These are phyloP conservation scores for Campopleginae sp. DNA, from an alignment of 2,888 invertebrate species.

Conservation along the genomic window DNA sequence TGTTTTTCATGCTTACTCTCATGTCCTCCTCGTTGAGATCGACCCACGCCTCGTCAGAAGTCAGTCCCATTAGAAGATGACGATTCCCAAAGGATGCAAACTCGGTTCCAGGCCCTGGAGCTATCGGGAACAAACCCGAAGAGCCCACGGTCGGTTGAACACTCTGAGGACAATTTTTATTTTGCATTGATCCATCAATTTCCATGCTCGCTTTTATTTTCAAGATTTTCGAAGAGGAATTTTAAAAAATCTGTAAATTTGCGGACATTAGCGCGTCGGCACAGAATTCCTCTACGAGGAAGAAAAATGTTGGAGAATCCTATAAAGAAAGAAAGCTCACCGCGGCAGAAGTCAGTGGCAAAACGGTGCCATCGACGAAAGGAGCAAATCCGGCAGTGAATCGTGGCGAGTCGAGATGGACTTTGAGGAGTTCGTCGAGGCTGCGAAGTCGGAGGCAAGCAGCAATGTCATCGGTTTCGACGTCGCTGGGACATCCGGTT, in stretches of 20 bases:
- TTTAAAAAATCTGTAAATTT: too few species aligned
- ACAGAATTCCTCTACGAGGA: too few species aligned
- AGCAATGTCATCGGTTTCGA: slow-evolving; percentile 92
- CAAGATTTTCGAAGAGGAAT: not conserved
- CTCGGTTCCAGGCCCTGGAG: slow-evolving; percentile 91
- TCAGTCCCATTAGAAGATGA: slow-evolving; percentile 93
- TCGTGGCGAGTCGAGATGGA: slow-evolving; percentile 91
- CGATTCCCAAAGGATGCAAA: slow-evolving; percentile 92
- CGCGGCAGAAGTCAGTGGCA: slow-evolving; percentile 83
- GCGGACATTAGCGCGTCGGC: too few species aligned
- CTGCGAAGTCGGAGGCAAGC: slow-evolving; percentile 93
- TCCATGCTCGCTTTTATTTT: too few species aligned
- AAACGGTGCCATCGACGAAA: slow-evolving; percentile 95
- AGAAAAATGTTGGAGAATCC: too few species aligned
- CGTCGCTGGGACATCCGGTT: slow-evolving; percentile 93
- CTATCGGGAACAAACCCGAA: slow-evolving; percentile 87
- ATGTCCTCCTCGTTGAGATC: slow-evolving; percentile 84
- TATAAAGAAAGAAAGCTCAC: too few species aligned
- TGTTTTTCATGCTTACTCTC: slow-evolving; percentile 74
- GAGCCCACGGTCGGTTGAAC: slow-evolving; percentile 86
- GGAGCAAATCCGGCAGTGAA: slow-evolving; percentile 97
- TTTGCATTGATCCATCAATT: too few species aligned
- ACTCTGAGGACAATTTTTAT: slow-evolving; percentile 80
- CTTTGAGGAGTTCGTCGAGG: slow-evolving; percentile 90
- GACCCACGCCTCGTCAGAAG: slow-evolving; percentile 88